Conservation (phyloP, 2,113 vertebrate species). For the Nothobranchius kuhntae region DNA sequence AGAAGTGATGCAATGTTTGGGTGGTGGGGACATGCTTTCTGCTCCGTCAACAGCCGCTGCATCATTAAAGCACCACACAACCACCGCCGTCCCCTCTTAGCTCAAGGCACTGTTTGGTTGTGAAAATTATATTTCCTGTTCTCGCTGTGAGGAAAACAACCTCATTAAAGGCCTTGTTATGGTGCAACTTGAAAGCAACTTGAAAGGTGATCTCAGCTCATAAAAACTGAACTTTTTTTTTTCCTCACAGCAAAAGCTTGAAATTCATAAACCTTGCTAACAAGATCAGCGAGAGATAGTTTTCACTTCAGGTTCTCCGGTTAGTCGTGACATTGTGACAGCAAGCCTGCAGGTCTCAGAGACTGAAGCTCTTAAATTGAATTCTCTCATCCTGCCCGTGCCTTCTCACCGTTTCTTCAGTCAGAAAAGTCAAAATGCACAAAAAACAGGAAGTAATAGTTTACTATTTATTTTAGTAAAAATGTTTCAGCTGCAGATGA, state of each 20-base stretch:
- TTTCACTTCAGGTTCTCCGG: constrained; percentile 10
- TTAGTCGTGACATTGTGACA: background rate
- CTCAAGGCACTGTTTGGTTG: constrained; percentile 11
- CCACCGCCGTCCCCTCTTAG: constrained; percentile 5
- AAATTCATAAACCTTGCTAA: constrained; percentile 2
- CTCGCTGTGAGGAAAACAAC: constrained; percentile 7
- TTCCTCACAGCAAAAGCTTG: background rate
- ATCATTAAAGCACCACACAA: constrained; percentile 31
- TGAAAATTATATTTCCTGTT: constrained; percentile 2
- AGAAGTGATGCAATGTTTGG: constrained; percentile 37
- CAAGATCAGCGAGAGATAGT: background rate
- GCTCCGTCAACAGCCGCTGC: constrained; percentile 2
- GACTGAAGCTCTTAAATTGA: constrained; percentile 1
- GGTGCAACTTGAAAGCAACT: background rate
- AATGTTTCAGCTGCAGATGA: no score
- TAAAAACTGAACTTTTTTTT: constrained; percentile 2
- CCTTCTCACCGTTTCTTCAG: constrained; percentile 1
- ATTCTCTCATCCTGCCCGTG: background rate
- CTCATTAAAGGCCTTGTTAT: constrained; percentile 5
- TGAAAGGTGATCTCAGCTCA: background rate
- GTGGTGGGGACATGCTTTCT: constrained; percentile 22
- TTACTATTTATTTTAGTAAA: no score
- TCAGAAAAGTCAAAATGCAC: no score
- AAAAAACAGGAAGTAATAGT: no score
- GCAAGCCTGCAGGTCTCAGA: no score